Percentiles rank a stretch among this genome's conserved stretches.
Conservation (phyloP, 2,888 invertebrate genomes). For the Merodon equestris region DNA sequence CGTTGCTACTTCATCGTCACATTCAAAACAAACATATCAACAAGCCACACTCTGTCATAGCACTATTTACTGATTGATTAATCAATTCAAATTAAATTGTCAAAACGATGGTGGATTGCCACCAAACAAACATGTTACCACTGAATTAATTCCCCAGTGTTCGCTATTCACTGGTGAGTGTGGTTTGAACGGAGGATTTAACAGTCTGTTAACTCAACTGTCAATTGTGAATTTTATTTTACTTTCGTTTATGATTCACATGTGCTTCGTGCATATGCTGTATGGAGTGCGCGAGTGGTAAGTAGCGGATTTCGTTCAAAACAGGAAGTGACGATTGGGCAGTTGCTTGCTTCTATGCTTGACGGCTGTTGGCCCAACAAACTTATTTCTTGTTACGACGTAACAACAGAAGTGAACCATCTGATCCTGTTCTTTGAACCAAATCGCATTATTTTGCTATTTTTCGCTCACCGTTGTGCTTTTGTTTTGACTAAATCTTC, state of each 20-base stretch:
- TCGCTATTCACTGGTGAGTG: neutral
- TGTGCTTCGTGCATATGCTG: neutral
- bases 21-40: neutral
- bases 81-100: constrained; percentile 57
- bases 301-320: neutral
- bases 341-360: constrained; percentile 42
- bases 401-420: constrained; percentile 54
- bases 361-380: constrained; percentile 59
- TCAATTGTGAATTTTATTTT: no score
- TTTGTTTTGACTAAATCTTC: no score
- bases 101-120: constrained; percentile 17
- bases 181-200: no score
- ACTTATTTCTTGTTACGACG: constrained; percentile 56
- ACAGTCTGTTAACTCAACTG: no score
- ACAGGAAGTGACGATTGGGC: constrained; percentile 59
- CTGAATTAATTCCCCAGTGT: neutral
- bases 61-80: constrained; percentile 17
- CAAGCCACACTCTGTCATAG: constrained; percentile 10
- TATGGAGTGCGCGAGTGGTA: neutral
- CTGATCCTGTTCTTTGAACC: constrained; percentile 56
- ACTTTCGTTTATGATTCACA: constrained; percentile 31
- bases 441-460: no score
- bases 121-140: no score
- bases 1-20: neutral
- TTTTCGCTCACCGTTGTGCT: no score